phyloP scores from a whole-genome alignment of 2,888 invertebrate species.

The Dryomyza anilis region DNA sequence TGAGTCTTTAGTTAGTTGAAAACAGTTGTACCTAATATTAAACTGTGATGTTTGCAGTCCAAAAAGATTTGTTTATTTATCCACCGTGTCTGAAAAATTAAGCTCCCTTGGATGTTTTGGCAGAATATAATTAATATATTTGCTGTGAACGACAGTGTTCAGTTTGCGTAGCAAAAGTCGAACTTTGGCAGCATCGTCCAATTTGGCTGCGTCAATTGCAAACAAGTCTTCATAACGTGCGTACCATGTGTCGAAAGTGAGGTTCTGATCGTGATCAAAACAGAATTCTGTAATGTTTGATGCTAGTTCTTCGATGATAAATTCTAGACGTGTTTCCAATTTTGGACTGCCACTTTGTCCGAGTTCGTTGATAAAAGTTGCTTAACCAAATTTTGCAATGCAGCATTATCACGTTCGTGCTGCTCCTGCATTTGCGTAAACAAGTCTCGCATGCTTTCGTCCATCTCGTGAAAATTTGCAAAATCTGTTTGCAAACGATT shows the following conservation, averaged over 20 bases:
- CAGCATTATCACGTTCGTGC: constrained; percentile 13
- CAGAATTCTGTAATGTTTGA: constrained; percentile 31
- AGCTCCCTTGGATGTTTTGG: no score
- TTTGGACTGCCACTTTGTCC: no score
- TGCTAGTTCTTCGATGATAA: constrained; percentile 29
- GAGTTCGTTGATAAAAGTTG: no score
- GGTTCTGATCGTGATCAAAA: constrained; percentile 31
- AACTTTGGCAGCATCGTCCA: no score
- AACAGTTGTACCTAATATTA: constrained; percentile 31
- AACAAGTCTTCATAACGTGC: no score
- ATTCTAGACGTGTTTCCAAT: no score
- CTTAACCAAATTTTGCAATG: constrained; percentile 8
- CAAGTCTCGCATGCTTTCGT: neutral
- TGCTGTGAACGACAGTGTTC: constrained; percentile 27
- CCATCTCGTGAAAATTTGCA: no score
- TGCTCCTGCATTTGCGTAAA: constrained; percentile 20
- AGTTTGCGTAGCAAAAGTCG: no score
- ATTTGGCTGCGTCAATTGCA: no score
- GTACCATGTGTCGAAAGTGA: constrained; percentile 35
- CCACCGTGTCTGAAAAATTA: no score
- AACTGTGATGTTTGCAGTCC: constrained; percentile 33
- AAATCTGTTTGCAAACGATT: neutral
- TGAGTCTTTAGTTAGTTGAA: constrained; percentile 33
- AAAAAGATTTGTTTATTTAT: constrained; percentile 31
- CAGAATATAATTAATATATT: constrained; percentile 32